A percentile compares a stretch with the other conserved stretches of the same genome.
These are phyloP conservation scores for Serilophus lunatus DNA, from an alignment of 2,113 vertebrate genomes.

Conservation along the genomic window DNA sequence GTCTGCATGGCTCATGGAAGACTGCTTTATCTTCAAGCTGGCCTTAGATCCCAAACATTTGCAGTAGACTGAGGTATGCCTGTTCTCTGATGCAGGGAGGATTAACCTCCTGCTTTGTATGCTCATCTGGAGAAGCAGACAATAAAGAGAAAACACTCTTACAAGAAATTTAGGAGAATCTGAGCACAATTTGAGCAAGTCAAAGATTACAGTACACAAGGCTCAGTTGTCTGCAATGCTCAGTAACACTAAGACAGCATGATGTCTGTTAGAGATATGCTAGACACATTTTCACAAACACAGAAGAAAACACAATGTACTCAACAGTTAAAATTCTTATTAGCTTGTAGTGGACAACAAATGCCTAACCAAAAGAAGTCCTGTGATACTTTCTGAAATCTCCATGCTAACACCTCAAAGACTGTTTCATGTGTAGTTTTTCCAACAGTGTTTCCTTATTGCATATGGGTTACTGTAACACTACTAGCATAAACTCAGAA, in stretches of 20 bases:
- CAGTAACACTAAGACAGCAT: neutral
- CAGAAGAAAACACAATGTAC: neutral
- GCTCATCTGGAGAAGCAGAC: neutral
- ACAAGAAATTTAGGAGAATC: neutral
- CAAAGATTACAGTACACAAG: neutral
- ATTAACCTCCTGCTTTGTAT: neutral
- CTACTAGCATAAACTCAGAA: neutral
- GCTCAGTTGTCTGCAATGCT: neutral
- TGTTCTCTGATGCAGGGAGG: neutral
- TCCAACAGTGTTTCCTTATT: neutral
- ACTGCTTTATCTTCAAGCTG: neutral
- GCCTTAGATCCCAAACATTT: neutral
- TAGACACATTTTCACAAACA: neutral
- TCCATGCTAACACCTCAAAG: neutral
- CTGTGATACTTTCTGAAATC: neutral
- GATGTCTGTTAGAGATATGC: neutral
- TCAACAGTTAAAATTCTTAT: neutral
- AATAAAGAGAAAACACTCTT: neutral
- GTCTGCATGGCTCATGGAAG: neutral
- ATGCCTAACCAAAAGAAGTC: neutral
- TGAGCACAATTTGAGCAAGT: neutral
- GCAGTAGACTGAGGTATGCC: neutral
- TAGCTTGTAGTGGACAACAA: neutral
- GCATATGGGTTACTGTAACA: neutral
- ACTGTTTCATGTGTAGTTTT: neutral